Evolutionary conservation across 2,888 invertebrate genomes (phyloP), one percentile per base, ranked within the genome.

Genomic region (Podabrus alpinus): DNA sequence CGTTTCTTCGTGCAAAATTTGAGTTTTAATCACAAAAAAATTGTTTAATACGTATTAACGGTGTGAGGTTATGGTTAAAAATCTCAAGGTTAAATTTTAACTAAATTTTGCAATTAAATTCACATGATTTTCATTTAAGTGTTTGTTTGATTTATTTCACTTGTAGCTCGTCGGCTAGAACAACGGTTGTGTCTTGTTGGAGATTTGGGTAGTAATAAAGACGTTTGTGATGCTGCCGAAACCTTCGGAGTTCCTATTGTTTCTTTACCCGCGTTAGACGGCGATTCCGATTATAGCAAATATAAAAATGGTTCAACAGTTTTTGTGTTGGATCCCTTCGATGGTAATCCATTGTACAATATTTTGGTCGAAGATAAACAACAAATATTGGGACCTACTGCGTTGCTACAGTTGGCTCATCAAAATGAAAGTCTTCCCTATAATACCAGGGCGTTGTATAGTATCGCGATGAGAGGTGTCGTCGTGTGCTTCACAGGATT

Each of bases 401-500:
- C 95, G 81, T 90, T 95, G 84, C 89, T 92, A 84, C 94, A 95
- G 86, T 88, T 94, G 84, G 92, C 93, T 75, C 91, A 91, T 82
- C 92, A 91, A 85, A 89, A 90, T 77, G 93, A 94, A 85, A 90
- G 92, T 81, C 89, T 96, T 81, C 93, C 94, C 69, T 90, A 92
- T 83, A 92, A 92, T 87, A 89, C 91, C 76, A 91, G 97, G 78
- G 97, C 97, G 74, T 91, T 97, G 84, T 97, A 94, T 88, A 95
- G 94, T 87, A 91, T 94, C 84, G 92, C 95, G 75, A 97, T 98
- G 97, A 91, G 92, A 82, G 95, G 95, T 79, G 92, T 95, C 70
- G 93, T 96, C 83, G 92, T 97, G 81, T 97, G 96, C 88, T 97
- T 97, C 88, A 96, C 97, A 75, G 97, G 97, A 75, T 97, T 97